phyloP scores from a whole-genome alignment of 2,797 vertebrate species.

The Aulostomus chinensis region DNA sequence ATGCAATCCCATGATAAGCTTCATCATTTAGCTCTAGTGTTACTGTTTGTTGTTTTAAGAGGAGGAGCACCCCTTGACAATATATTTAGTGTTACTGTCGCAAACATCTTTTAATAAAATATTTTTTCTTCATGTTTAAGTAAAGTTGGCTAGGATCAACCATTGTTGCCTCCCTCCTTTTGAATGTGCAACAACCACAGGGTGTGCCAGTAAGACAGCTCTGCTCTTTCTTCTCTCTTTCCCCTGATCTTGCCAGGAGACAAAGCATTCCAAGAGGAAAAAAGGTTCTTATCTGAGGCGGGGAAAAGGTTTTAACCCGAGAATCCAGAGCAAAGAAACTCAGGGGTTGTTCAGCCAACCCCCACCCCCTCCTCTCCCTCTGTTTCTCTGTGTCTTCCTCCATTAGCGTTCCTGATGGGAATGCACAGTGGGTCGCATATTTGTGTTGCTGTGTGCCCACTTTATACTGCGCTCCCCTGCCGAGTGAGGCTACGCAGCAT shows the following conservation, averaged over 20 bases:
- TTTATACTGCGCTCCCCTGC: slow-evolving; percentile 70
- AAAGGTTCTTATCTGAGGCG: slow-evolving; percentile 64
- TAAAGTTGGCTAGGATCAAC: slow-evolving; percentile 25
- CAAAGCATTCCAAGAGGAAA: slow-evolving; percentile 66
- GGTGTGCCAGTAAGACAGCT: slow-evolving; percentile 57
- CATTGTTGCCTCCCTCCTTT: slow-evolving; percentile 52
- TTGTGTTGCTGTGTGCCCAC: slow-evolving; percentile 74
- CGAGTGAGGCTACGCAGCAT: slow-evolving; percentile 63
- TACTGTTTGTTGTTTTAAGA: too few species aligned
- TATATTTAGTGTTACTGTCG: too few species aligned
- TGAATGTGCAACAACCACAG: slow-evolving; percentile 50
- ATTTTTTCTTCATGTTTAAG: too few species aligned
- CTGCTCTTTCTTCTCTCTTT: slow-evolving; percentile 42
- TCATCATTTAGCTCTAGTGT: too few species aligned
- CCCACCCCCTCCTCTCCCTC: not conserved
- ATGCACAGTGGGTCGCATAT: slow-evolving; percentile 61
- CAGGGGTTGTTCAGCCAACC: slow-evolving; percentile 23
- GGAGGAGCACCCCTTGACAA: too few species aligned
- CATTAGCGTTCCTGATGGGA: slow-evolving; percentile 57
- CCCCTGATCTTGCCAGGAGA: slow-evolving; percentile 61
- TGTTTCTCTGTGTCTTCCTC: slow-evolving; percentile 16
- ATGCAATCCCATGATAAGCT: too few species aligned
- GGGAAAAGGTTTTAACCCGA: slow-evolving; percentile 64
- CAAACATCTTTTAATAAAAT: too few species aligned
- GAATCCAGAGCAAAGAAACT: slow-evolving; percentile 49